phyloP scores from a whole-genome alignment of 2,113 vertebrate genomes.

The Aix galericulata region DNA sequence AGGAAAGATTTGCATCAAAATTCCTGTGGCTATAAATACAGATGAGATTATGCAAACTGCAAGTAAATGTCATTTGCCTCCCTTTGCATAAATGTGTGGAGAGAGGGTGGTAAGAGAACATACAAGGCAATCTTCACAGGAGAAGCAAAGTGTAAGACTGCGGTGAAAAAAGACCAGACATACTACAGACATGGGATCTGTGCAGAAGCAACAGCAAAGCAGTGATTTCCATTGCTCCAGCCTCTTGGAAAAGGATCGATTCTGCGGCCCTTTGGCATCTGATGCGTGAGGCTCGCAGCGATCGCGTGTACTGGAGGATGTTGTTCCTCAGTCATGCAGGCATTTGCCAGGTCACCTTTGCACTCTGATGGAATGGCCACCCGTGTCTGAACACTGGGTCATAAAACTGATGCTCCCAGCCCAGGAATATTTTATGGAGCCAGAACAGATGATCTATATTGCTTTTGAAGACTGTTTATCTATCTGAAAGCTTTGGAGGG shows the following conservation, averaged over 20 bases:
- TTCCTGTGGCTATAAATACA: neutral
- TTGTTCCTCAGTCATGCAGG: neutral
- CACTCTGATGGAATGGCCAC: neutral
- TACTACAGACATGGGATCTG: neutral
- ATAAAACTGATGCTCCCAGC: neutral
- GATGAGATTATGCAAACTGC: neutral
- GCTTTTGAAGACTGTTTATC: neutral
- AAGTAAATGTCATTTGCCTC: neutral
- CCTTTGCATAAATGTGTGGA: neutral
- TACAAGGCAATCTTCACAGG: neutral
- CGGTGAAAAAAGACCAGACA: neutral
- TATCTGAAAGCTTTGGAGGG: neutral
- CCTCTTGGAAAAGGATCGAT: accelerated
- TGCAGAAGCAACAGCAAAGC: neutral
- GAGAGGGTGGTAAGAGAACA: neutral
- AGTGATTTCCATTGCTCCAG: neutral
- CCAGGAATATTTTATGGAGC: neutral
- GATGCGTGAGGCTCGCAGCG: neutral
- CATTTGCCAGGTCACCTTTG: neutral
- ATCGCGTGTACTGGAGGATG: accelerated
- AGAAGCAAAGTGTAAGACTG: neutral
- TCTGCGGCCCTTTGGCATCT: neutral
- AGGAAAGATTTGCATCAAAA: neutral
- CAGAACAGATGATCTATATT: neutral
- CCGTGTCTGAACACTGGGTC: neutral